Evolutionary conservation across 2,113 vertebrate species (phyloP).

Genomic region (Neogobius melanostomus): DNA sequence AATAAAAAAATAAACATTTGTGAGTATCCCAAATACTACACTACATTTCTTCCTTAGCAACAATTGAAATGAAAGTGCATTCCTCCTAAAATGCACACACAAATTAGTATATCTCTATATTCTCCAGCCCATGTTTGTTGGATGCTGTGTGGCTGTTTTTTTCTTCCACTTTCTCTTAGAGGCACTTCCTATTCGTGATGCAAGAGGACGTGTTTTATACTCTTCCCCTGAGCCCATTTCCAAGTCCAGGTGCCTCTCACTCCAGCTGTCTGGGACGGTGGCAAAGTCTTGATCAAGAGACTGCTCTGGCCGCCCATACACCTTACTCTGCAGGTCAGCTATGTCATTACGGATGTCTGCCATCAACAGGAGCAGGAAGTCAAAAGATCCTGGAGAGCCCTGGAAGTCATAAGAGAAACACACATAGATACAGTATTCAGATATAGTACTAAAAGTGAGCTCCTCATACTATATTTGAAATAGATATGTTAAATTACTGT

Average conservation of each 20-base stretch:
- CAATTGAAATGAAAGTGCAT: constrained; percentile 67
- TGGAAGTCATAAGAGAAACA: constrained; percentile 50
- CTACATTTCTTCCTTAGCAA: constrained; percentile 48
- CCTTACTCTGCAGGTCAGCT: constrained; percentile 87
- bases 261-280: constrained; percentile 80
- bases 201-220: constrained; percentile 70
- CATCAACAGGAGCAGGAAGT: constrained; percentile 94
- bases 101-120: constrained; percentile 30
- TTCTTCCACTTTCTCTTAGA: constrained; percentile 73
- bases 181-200: constrained; percentile 43
- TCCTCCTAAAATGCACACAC: constrained; percentile 59
- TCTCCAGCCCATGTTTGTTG: constrained; percentile 57
- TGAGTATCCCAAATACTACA: constrained; percentile 39
- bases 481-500: too few species aligned
- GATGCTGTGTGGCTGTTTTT: constrained; percentile 62
- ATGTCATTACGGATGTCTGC: constrained; percentile 97
- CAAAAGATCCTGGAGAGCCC: constrained; percentile 96
- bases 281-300: constrained; percentile 85
- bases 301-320: constrained; percentile 81
- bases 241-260: constrained; percentile 79
- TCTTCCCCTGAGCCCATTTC: constrained; percentile 91
- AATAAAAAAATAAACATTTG: constrained; percentile 81
- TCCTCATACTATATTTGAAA: too few species aligned
- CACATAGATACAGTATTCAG: neutral
- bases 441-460: constrained; percentile 21